phyloP scores from a whole-genome alignment of 2,888 invertebrate species.

The Pseudolycoriella hygida region DNA sequence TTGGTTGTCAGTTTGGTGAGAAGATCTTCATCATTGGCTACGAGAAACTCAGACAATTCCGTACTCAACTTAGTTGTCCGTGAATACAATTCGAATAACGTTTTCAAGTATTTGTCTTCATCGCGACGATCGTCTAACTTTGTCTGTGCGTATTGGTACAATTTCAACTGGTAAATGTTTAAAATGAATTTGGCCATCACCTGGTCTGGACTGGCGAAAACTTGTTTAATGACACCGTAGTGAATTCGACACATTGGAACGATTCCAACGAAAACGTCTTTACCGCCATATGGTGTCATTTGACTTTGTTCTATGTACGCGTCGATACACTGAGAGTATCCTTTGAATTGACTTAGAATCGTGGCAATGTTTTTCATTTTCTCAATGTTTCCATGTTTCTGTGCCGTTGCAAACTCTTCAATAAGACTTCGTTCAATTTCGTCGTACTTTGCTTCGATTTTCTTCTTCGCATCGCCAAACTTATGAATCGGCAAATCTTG shows the following conservation, averaged over 20 bases:
- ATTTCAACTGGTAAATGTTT: constrained; percentile 82
- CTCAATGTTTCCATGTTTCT: constrained; percentile 63
- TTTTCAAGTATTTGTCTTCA: constrained; percentile 73
- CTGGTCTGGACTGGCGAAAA: constrained; percentile 89
- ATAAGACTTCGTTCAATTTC: constrained; percentile 79
- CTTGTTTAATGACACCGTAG: constrained; percentile 64
- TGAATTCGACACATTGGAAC: constrained; percentile 79
- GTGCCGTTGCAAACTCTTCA: constrained; percentile 85
- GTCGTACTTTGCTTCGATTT: constrained; percentile 76
- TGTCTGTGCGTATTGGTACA: constrained; percentile 70
- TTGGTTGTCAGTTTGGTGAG: constrained; percentile 59
- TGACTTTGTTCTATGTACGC: constrained; percentile 95
- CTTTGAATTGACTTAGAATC: constrained; percentile 88
- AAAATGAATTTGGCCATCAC: constrained; percentile 96
- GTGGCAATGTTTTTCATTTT: constrained; percentile 88
- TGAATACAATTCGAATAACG: constrained; percentile 76
- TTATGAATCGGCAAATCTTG: constrained; percentile 84
- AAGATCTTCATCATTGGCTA: constrained; percentile 63
- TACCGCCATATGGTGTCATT: constrained; percentile 61
- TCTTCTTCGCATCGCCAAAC: constrained; percentile 68
- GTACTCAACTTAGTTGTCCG: constrained; percentile 59
- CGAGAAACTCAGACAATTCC: constrained; percentile 54
- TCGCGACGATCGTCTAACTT: constrained; percentile 70
- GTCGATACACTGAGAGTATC: constrained; percentile 90
- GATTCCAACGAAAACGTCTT: constrained; percentile 81